Evolutionary conservation across 2,113 vertebrate genomes (phyloP).

Genomic region (Atlantisia rogersi): DNA sequence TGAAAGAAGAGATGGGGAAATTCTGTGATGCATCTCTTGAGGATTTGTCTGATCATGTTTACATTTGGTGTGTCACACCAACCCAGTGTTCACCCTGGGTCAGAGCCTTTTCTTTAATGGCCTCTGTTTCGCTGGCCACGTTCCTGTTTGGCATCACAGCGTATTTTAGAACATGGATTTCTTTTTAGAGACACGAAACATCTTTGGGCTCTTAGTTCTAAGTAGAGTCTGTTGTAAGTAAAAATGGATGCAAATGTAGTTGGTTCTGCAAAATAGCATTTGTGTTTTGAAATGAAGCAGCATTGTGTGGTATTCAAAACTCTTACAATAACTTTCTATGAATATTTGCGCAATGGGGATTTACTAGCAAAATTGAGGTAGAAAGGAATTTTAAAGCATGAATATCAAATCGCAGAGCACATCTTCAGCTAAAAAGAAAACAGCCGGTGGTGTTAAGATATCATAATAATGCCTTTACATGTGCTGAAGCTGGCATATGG

Average conservation of each 20-base stretch:
- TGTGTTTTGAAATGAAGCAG: background rate
- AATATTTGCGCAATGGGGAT: background rate
- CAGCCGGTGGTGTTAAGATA: background rate
- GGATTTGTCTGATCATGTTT: background rate
- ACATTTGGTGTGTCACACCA: background rate
- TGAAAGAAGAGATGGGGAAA: background rate
- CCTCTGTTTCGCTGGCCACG: background rate
- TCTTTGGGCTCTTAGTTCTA: background rate
- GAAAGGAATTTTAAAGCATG: background rate
- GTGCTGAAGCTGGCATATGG: background rate
- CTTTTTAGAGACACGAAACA: background rate
- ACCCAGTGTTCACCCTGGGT: background rate
- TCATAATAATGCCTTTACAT: background rate
- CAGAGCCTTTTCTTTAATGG: background rate
- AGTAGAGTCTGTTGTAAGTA: background rate
- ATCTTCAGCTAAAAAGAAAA: background rate
- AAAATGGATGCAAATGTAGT: background rate
- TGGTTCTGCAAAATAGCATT: constrained; percentile 11
- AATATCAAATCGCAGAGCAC: background rate
- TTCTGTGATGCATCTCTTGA: background rate
- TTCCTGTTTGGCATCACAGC: background rate
- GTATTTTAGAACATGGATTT: background rate
- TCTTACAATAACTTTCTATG: background rate
- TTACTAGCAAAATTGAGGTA: background rate
- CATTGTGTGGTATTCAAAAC: background rate